Conservation (phyloP, 2,113 vertebrate species). For the Galbula dea region DNA sequence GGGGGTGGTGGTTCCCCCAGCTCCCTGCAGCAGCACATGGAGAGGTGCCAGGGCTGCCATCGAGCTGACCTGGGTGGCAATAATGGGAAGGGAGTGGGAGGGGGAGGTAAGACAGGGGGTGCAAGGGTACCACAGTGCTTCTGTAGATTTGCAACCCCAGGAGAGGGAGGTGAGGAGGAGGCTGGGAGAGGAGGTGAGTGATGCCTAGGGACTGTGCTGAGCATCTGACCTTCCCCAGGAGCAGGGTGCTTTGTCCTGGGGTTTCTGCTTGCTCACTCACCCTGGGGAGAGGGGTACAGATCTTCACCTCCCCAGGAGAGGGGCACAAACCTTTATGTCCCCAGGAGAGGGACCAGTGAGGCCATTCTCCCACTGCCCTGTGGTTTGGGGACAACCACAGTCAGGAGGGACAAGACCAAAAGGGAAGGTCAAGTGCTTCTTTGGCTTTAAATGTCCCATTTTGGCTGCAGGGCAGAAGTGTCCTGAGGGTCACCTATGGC, state of each 20-base stretch:
- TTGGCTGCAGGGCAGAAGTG: accelerated
- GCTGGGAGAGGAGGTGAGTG: not conserved
- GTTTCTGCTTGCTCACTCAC: too few species aligned
- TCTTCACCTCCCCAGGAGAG: not conserved
- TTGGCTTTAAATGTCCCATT: not conserved
- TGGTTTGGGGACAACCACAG: not conserved
- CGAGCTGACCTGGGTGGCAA: not conserved
- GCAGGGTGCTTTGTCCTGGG: too few species aligned
- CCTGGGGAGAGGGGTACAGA: not conserved
- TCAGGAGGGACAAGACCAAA: accelerated
- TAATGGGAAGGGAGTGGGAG: not conserved
- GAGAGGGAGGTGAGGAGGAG: not conserved
- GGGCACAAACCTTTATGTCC: not conserved
- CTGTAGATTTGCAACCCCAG: not conserved
- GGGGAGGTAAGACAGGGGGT: not conserved
- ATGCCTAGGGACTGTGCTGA: not conserved
- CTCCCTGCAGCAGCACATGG: accelerated
- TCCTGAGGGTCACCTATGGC: not conserved
- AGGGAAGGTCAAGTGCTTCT: not conserved
- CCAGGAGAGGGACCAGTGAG: not conserved
- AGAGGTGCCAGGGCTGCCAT: not conserved
- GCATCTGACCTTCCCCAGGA: not conserved
- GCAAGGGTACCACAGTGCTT: not conserved
- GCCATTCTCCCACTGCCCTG: too few species aligned
- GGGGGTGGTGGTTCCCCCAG: not conserved